A percentile compares a stretch with the other conserved stretches of the same genome.
These are phyloP conservation scores for Cerceris rybyensis DNA, from an alignment of 2,888 invertebrate genomes.

Conservation along the genomic window DNA sequence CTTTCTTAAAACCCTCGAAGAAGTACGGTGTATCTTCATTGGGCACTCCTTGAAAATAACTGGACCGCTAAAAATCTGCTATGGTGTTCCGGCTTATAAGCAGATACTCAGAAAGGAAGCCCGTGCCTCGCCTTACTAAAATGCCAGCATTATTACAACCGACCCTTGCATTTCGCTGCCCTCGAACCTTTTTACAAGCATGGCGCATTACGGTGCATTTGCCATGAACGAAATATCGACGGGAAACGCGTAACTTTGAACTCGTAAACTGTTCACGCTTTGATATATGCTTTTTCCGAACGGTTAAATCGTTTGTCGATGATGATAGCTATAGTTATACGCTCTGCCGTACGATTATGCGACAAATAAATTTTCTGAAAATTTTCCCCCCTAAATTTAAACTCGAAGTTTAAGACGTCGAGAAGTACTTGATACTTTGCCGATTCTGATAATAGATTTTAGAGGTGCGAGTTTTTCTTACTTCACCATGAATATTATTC, in stretches of 20 bases:
- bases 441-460: too few relatives aligned
- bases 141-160: slow-evolving; percentile 13
- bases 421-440: too few relatives aligned
- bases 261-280: neutral
- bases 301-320: neutral
- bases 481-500: neutral
- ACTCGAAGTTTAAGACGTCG: neutral
- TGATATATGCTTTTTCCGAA: neutral
- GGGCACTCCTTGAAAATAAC: neutral
- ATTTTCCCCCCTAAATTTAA: neutral
- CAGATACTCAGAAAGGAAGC: neutral
- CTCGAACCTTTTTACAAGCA: neutral
- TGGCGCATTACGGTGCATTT: slow-evolving; percentile 20
- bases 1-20: neutral
- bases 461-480: neutral
- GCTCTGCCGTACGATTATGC: too few relatives aligned
- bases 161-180: neutral
- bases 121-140: slow-evolving; percentile 13
- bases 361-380: neutral
- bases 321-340: too few relatives aligned
- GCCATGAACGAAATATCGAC: slow-evolving; percentile 18
- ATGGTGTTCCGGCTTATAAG: slow-evolving; percentile 5
- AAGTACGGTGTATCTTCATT: neutral
- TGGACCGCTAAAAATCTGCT: slow-evolving; percentile 2
- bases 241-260: neutral